Evolutionary conservation across 2,797 vertebrate species (phyloP), one percentile per base, ranked within the genome.

Genomic region (Geotrypetes seraphini): DNA sequence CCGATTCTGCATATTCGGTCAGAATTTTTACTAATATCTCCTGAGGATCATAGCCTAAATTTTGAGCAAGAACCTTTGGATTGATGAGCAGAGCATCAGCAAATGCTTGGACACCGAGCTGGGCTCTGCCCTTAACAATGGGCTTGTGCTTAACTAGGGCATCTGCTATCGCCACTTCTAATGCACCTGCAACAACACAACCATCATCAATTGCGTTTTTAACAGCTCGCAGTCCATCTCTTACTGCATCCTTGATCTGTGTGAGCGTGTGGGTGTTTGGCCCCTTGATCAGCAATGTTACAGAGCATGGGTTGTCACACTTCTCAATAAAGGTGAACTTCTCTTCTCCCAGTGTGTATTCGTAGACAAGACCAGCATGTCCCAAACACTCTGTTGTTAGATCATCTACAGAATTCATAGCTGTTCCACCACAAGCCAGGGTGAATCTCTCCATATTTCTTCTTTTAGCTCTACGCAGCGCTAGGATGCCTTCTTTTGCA

Each of bases 381-480:
- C n/a, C n/a, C 78, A 99, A 69, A 31, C 88, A 93, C 7, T 96
- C 92, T 2, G 74, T 67, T 8, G 75, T 87, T 30, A 98, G 81
- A 65, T 92, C 93, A 8, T 97, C 93, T 22, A 97, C 66, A 0
- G 93, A 96, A 55, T 98, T 98, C 79, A 97, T 89, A 35, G 95
- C 88, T n/a, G 83, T 58, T 3, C 96, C 92, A 2, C 94, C 96
- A 17, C 94, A 98, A 0, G 96, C 95, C 15, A 99, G 79, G 5
- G 85, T 83, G 40, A 98, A 69, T 13, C 94, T 91, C 50, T 98
- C 96, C 96, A 98, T 99, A 64, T 99, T 99, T 71, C 94, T 92
- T 57, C 90, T 88, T 66, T 99, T 99, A 7, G 95, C 94, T 66
- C 95, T 83, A 42, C 94, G 88, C 56, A 99, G 71, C 20, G 92